phyloP scores from a whole-genome alignment of 2,113 vertebrate genomes.

The Pseudopipra pipra region DNA sequence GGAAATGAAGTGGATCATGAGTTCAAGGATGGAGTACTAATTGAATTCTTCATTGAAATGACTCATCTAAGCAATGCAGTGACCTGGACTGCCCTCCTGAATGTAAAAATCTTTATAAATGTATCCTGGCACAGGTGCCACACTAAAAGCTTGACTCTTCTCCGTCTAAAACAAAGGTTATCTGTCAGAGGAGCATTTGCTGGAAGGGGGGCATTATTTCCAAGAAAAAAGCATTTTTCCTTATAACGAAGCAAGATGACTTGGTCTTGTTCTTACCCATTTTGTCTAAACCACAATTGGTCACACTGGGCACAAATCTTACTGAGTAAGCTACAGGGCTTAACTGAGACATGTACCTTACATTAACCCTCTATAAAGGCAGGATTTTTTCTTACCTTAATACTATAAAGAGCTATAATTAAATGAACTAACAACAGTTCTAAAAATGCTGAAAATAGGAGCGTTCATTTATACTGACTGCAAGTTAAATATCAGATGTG shows the following conservation, averaged over 20 bases:
- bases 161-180: not conserved
- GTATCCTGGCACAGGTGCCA: not conserved
- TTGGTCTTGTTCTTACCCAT: not conserved
- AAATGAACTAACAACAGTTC: not conserved
- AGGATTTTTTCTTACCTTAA: not conserved
- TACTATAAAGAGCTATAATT: not conserved
- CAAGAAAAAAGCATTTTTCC: not conserved
- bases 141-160: not conserved
- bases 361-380: not conserved
- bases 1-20: slow-evolving; percentile 23
- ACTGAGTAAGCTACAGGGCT: not conserved
- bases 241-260: not conserved
- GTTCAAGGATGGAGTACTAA: slow-evolving; percentile 34
- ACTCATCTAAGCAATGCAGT: not conserved
- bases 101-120: not conserved
- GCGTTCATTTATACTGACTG: not conserved
- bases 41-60: slow-evolving; percentile 44
- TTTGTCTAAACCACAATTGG: not conserved
- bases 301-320: not conserved
- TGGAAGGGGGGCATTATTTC: not conserved
- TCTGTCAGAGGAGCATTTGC: not conserved
- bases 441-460: not conserved
- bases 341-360: not conserved
- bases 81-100: not conserved
- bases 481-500: not conserved